Base-by-base conservation (phyloP, 2,113 vertebrate genomes). In the Apeltes quadracus region DNA sequence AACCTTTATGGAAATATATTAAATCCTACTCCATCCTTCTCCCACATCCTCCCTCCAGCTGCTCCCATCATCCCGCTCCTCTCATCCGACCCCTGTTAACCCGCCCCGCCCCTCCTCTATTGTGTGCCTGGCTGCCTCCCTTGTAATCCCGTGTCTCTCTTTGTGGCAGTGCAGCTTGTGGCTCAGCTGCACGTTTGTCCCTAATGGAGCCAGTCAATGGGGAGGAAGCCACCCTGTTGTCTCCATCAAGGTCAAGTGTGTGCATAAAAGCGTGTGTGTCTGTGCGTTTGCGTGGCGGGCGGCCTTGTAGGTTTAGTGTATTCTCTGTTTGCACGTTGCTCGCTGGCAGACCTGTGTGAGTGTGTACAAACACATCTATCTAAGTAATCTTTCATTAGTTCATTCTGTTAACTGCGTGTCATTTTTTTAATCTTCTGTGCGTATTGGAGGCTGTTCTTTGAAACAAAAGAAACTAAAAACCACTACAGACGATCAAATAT, bases 241-340 rank as follows among this genome's bases (percentile, higher is more conserved):
- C 76, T 84, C 48, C 67, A 86, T 88, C 85, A 84, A 90, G 89
- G 91, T 91, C 89, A 92, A 88, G 82, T 82, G 80, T 83, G 74
- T 79, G 61, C 43, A 54, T 14, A 22, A 11, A 61, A 48, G 36
- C 7, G 3, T 18, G 14, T 7, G 32, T 61, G 57, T 72, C 12
- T 69, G 23, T 68, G 38, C 62, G 57, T 72, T 13, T 71, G 27
- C 61, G 62, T 44, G 50, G 46, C 22, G 25, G n/a, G n/a, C 1
- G 23, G 58, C 20, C 25, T 58, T 53, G 63, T 70, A 22, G 43
- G 9, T 53, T 73, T 10, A 63, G 61, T 55, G 61, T 13, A 16
- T 44, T 67, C 50, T 63, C 44, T 77, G 34, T 72, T 61, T 82
- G 22, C 13, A 51, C 56, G 51, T 61, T 23, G 7, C 46, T 59